A percentile compares a stretch with the other conserved stretches of the same genome.
phyloP scores from a whole-genome alignment of 2,888 invertebrate species.

The Synanthedon vespiformis region DNA sequence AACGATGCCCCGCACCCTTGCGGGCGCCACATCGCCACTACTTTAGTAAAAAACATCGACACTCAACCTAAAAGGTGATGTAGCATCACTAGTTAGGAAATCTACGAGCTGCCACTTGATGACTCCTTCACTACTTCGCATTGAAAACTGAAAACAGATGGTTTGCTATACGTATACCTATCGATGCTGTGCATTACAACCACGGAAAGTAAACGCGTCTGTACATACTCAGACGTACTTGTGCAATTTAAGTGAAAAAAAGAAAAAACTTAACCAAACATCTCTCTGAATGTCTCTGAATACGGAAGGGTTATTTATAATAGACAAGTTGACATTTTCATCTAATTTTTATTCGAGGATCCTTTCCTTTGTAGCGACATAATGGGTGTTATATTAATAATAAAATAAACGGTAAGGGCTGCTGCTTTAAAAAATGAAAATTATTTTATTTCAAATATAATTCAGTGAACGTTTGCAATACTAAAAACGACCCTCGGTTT shows the following conservation, averaged over 20 bases:
- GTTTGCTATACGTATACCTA: not conserved
- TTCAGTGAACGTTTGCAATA: too few relatives aligned
- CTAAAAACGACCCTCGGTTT: too few relatives aligned
- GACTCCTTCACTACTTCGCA: slow-evolving; percentile 41
- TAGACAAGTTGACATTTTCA: not conserved
- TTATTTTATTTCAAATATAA: too few relatives aligned
- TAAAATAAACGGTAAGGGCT: too few relatives aligned
- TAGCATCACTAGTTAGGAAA: slow-evolving; percentile 38
- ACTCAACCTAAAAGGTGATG: not conserved
- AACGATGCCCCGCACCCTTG: too few relatives aligned
- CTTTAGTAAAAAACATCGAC: not conserved
- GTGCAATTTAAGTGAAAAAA: not conserved
- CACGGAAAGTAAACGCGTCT: not conserved
- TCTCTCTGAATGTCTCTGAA: not conserved
- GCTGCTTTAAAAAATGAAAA: too few relatives aligned
- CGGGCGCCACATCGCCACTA: too few relatives aligned
- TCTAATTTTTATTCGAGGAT: too few relatives aligned
- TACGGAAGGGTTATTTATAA: not conserved
- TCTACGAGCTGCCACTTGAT: slow-evolving; percentile 60
- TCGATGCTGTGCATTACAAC: not conserved
- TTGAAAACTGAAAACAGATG: slow-evolving; percentile 23
- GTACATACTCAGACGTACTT: not conserved
- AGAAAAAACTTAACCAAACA: not conserved
- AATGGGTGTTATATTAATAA: too few relatives aligned
- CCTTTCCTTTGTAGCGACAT: too few relatives aligned